These are phyloP conservation scores for Limonius californicus DNA, from an alignment of 1,140 invertebrate genomes.

Conservation along the genomic window DNA sequence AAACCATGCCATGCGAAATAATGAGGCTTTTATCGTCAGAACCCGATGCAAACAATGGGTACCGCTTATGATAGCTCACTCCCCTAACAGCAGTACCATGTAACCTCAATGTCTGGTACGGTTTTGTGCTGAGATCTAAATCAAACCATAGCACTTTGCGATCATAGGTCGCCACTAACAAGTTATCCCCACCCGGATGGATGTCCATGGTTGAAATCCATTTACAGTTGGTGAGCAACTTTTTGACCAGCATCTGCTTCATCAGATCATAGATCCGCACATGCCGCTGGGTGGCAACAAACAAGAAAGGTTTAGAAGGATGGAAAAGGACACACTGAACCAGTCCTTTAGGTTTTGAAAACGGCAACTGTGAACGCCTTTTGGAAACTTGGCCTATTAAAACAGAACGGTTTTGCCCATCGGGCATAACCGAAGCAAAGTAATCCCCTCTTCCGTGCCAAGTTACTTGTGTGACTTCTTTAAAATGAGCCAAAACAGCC, in stretches of 20 bases:
- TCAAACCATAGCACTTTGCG: conserved; percentile 91
- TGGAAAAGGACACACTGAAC: conserved; percentile 94
- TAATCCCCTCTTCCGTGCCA: conserved; percentile 98
- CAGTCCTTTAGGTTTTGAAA: conserved; percentile 81
- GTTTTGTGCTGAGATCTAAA: conserved; percentile 91
- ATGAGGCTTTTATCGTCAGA: conserved; percentile 92
- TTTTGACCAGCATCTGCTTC: conserved; percentile 91
- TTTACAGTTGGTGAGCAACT: conserved; percentile 84
- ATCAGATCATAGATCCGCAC: conserved; percentile 93
- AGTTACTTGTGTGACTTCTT: conserved; percentile 66
- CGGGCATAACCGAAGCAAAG: conserved; percentile 86
- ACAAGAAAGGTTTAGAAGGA: conserved; percentile 85
- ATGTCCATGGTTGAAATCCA: conserved; percentile 94
- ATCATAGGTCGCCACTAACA: conserved; percentile 93
- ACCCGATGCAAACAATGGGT: conserved; percentile 94
- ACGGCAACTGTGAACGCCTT: conserved; percentile 83
- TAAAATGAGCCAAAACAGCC: conserved; percentile 75
- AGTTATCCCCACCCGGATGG: conserved; percentile 94
- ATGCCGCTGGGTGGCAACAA: conserved; percentile 92
- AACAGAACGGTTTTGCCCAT: conserved; percentile 74
- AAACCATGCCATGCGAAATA: conserved; percentile 96
- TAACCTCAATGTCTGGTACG: conserved; percentile 87
- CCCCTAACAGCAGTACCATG: conserved; percentile 82
- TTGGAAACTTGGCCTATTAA: conserved; percentile 85
- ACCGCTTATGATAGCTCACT: conserved; percentile 88